Evolutionary conservation across 2,888 invertebrate genomes (phyloP), one percentile per base, ranked within the genome.

Genomic region (Actias luna): DNA sequence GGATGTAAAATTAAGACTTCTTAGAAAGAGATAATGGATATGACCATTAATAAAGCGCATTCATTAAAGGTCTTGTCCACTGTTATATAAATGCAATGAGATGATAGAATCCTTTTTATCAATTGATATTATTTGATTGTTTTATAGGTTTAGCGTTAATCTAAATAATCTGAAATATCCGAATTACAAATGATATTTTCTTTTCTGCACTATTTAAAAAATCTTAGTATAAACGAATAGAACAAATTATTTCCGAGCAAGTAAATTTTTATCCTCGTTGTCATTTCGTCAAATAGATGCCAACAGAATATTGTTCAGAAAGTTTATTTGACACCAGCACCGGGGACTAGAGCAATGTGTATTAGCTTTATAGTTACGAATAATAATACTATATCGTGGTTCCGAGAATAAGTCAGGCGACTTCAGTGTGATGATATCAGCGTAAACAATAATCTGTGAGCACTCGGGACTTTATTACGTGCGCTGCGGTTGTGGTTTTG

Each of bases 371-470:
- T 55, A 55, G 55, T 29, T 29, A 3, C 55, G n/a, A n/a, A 29
- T 29, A n/a, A 8, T 29, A 55, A 55, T 29, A 22, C 22, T 50
- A 50, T 10, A 25, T 50, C 25, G 10, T 50, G 22, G 25, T 55
- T 55, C 55, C 55, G n/a, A 29, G 55, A 55, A 55, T 55, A 55
- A 29, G 55, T 29, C 12, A 27, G 55, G 29, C 55, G 55, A 55
- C 22, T 55, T 55, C 29, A 29, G 29, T 29, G 29, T 55, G 55
- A 55, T 55, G 55, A 55, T 55, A 55, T 55, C 55, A 55, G 55
- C 29, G 29, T 55, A 55, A 55, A 55, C 55, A 55, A 55, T 55
- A 55, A n/a, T 55, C 27, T 4, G 55, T 55, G n/a, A 55, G 7
- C n/a, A 55, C 55, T 29, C 29, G 55, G 5, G 55, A n/a, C 7